phyloP scores from a whole-genome alignment of 2,797 vertebrate species.

The Acanthiza pusilla region DNA sequence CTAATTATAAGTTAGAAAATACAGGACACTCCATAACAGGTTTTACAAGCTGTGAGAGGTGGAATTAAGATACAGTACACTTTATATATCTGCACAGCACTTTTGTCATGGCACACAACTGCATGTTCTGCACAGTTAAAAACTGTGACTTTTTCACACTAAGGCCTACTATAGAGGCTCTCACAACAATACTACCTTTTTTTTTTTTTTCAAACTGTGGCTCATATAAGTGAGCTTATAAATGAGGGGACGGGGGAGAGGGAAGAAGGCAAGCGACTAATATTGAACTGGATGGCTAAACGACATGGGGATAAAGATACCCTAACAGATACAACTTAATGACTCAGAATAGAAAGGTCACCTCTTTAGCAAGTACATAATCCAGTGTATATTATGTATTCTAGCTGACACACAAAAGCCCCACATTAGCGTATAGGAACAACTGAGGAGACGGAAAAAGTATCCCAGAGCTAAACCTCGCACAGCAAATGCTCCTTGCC shows the following conservation, averaged over 20 bases:
- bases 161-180: neutral
- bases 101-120: neutral
- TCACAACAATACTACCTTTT: neutral
- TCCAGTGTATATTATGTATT: neutral
- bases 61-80: neutral
- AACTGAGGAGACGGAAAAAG: neutral
- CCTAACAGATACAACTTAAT: neutral
- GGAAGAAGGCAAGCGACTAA: fast-evolving
- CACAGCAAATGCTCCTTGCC: fast-evolving
- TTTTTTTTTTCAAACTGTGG: neutral
- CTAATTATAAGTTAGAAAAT: neutral
- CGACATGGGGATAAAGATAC: fast-evolving
- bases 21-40: neutral
- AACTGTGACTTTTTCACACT: neutral
- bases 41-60: neutral
- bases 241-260: fast-evolving
- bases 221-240: neutral
- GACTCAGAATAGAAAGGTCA: neutral
- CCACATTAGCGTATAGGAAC: neutral
- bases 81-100: neutral
- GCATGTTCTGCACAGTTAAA: neutral
- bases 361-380: neutral
- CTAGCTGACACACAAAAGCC: neutral
- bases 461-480: neutral
- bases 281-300: fast-evolving